phyloP scores from a whole-genome alignment of 2,888 invertebrate species.

The Athalia circularis region DNA sequence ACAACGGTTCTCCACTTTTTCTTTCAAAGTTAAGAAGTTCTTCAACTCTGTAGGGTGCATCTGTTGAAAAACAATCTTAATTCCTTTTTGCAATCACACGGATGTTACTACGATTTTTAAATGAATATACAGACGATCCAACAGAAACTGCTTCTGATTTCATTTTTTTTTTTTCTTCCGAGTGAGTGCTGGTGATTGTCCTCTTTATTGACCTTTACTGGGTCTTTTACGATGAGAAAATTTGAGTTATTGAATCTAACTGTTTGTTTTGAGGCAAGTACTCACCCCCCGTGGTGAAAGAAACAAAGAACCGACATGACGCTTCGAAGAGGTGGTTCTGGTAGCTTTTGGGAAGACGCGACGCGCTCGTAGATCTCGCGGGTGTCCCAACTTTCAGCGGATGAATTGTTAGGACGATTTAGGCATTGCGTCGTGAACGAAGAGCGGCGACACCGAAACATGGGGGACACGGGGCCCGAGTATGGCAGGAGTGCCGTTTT shows the following conservation, averaged over 20 bases:
- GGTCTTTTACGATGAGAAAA: neutral
- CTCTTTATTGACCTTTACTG: neutral
- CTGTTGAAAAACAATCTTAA: too few species aligned
- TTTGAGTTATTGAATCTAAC: neutral
- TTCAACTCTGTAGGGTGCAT: too few species aligned
- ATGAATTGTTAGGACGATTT: constrained; percentile 73
- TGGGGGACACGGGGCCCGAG: constrained; percentile 28
- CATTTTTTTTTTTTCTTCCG: too few species aligned
- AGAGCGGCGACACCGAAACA: constrained; percentile 36
- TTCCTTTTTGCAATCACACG: neutral
- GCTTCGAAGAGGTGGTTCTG: neutral
- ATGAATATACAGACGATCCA: neutral
- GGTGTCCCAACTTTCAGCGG: constrained; percentile 69
- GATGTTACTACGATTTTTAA: neutral
- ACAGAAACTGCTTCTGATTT: neutral
- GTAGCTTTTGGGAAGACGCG: constrained; percentile 27
- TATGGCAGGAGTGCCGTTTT: constrained; percentile 28
- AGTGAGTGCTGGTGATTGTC: too few species aligned
- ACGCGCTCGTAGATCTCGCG: constrained; percentile 64
- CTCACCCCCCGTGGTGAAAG: neutral
- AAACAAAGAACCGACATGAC: constrained; percentile 19
- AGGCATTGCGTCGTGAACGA: constrained; percentile 62
- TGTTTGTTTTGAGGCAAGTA: neutral
- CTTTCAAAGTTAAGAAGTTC: too few species aligned
- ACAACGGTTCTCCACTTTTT: too few species aligned